Conservation (phyloP, 2,797 vertebrate species). For the Ambastaia sidthimunki region DNA sequence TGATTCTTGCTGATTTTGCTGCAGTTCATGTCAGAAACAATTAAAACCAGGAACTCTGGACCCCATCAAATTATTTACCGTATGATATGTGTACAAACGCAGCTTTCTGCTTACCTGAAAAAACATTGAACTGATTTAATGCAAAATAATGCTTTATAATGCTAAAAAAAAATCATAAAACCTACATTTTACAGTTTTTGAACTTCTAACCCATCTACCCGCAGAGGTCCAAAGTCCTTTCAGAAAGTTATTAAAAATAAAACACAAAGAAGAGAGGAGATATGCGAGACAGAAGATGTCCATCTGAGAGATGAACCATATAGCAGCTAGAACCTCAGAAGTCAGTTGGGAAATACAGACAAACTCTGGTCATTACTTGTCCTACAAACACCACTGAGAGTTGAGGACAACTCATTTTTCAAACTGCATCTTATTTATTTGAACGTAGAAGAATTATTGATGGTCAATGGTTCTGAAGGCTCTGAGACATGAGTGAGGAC, state of each 20-base stretch:
- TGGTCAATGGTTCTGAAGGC: background rate
- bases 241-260: constrained; percentile 28
- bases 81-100: background rate
- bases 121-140: background rate
- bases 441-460: background rate
- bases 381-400: constrained; percentile 53
- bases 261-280: constrained; percentile 16
- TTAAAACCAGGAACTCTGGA: constrained; percentile 45
- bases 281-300: constrained; percentile 25
- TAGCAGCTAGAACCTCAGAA: constrained; percentile 68
- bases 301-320: constrained; percentile 38
- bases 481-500: constrained; percentile 1
- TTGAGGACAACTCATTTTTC: background rate
- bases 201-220: background rate
- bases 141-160: background rate
- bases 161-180: background rate
- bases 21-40: constrained; percentile 46
- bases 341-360: constrained; percentile 84
- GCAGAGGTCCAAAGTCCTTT: constrained; percentile 64
- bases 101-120: background rate
- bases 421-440: background rate
- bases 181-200: background rate
- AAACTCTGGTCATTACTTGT: constrained; percentile 54
- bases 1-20: constrained; percentile 30
- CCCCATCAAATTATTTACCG: constrained; percentile 28